Percentiles rank a stretch among this genome's conserved stretches.
Evolutionary conservation across 2,797 vertebrate species (phyloP).

Genomic region (Mycteria americana): DNA sequence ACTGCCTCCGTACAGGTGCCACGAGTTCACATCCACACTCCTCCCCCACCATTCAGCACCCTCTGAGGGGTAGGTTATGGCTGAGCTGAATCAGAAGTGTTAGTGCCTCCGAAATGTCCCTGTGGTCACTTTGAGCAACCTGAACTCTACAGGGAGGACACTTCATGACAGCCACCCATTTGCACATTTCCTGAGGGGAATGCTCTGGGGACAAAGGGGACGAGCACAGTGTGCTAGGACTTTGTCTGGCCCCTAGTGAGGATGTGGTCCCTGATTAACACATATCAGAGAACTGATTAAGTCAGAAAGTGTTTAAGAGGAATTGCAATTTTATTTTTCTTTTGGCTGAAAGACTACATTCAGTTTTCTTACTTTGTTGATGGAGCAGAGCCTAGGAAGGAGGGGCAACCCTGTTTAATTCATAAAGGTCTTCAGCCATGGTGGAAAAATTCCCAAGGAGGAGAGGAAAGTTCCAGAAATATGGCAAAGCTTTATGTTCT

Average conservation of each 20-base stretch:
- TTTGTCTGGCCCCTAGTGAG: not conserved
- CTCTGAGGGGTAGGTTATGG: not conserved
- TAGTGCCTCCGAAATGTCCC: not conserved
- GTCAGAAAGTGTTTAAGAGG: not conserved
- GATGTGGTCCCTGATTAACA: not conserved
- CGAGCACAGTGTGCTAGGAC: not conserved
- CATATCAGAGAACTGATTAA: not conserved
- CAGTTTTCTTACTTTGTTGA: not conserved
- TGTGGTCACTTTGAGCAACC: not conserved
- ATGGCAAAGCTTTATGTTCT: not conserved
- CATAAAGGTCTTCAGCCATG: not conserved
- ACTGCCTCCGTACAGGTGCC: not conserved
- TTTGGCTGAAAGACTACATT: not conserved
- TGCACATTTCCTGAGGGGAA: not conserved
- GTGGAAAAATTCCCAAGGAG: not conserved
- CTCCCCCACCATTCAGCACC: accelerated
- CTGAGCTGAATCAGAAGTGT: not conserved
- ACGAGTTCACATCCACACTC: accelerated
- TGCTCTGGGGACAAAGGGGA: not conserved
- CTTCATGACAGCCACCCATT: not conserved
- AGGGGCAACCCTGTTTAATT: not conserved
- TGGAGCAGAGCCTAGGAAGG: not conserved
- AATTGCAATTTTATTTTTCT: not conserved
- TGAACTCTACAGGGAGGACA: not conserved
- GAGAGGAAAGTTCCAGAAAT: not conserved